Evolutionary conservation across 2,797 vertebrate species (phyloP).

Genomic region (Amblyopsis hoosieri): DNA sequence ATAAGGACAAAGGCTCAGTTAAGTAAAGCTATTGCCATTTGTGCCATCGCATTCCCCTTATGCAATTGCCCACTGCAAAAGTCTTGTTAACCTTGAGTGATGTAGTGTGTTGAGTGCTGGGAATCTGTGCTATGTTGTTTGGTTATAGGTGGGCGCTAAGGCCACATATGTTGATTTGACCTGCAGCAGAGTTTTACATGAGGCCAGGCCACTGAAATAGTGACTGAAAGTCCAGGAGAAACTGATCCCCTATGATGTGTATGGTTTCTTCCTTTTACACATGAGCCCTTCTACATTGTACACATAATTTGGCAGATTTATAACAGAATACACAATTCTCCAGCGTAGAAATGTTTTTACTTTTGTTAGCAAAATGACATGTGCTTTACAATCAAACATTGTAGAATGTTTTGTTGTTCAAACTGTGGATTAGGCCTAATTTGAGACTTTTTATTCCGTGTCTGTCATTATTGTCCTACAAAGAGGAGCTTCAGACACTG

Average conservation of each 20-base stretch:
- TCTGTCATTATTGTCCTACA: not conserved
- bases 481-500: slow-evolving; percentile 2
- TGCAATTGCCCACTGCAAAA: not conserved
- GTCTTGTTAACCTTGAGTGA: slow-evolving; percentile 20
- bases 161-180: slow-evolving; percentile 25
- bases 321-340: no score
- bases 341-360: no score
- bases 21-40: not conserved
- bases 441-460: not conserved
- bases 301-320: no score
- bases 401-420: not conserved
- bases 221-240: slow-evolving; percentile 15
- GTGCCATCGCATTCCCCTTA: not conserved
- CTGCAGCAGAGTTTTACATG: slow-evolving; percentile 8
- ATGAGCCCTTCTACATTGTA: no score
- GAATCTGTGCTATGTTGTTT: slow-evolving; percentile 28
- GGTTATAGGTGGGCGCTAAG: slow-evolving; percentile 9
- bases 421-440: not conserved
- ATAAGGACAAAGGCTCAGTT: not conserved
- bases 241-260: not conserved
- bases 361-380: no score
- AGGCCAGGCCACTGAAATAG: not conserved
- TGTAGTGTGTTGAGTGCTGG: slow-evolving; percentile 20
- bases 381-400: no score
- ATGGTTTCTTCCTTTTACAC: not conserved